Evolutionary conservation across 2,113 vertebrate genomes (phyloP).

Genomic region (Ia io): DNA sequence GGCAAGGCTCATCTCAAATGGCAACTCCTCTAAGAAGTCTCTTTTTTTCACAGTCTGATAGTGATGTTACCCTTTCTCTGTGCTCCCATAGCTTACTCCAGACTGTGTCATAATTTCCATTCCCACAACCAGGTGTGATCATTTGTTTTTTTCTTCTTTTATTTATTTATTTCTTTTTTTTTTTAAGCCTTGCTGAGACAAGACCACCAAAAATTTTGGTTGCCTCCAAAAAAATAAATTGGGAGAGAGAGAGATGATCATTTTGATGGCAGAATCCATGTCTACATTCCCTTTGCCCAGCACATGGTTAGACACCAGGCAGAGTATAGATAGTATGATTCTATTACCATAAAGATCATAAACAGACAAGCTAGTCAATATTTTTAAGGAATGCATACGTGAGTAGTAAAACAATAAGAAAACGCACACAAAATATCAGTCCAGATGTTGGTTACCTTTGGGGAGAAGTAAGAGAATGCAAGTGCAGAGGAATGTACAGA

Average conservation of each 20-base stretch:
- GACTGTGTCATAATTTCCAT: not conserved
- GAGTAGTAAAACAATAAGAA: not conserved
- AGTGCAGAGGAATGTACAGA: not conserved
- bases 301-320: not conserved
- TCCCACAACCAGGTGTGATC: not conserved
- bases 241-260: too few relatives aligned
- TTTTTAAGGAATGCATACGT: not conserved
- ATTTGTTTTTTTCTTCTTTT: too few relatives aligned
- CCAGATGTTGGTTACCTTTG: not conserved
- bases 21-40: not conserved
- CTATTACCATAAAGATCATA: not conserved
- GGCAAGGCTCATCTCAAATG: not conserved
- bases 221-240: too few relatives aligned
- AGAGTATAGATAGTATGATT: not conserved
- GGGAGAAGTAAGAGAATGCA: not conserved
- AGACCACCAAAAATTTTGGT: too few relatives aligned
- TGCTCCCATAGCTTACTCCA: not conserved
- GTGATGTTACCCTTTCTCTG: not conserved
- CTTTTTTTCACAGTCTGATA: not conserved
- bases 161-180: too few relatives aligned
- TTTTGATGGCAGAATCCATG: not conserved
- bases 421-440: not conserved
- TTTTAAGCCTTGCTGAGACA: too few relatives aligned
- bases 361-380: not conserved
- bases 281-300: not conserved